These are phyloP conservation scores for Andrena chrysosceles DNA, from an alignment of 2,888 invertebrate species.

Conservation along the genomic window DNA sequence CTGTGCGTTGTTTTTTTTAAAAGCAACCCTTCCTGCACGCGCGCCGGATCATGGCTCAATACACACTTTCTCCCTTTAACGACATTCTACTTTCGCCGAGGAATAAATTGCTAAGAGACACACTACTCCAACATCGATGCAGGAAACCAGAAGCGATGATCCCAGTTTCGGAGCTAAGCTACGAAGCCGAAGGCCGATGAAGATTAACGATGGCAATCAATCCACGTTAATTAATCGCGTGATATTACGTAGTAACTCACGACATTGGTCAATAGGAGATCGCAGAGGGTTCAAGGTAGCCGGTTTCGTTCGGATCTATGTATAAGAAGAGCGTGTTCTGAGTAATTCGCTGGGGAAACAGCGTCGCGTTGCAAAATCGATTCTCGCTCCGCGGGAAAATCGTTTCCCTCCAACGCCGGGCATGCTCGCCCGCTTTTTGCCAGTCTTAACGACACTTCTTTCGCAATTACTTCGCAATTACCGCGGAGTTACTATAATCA, in stretches of 20 bases:
- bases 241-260: conserved; percentile 25
- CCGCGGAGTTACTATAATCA: conserved; percentile 36
- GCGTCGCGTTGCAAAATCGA: conserved; percentile 36
- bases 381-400: conserved; percentile 40
- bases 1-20: no score
- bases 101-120: not conserved
- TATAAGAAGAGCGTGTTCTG: conserved; percentile 15
- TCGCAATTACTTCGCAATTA: conserved; percentile 49
- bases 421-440: conserved; percentile 2
- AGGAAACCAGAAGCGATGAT: not conserved
- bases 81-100: no score
- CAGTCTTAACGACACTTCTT: conserved; percentile 38
- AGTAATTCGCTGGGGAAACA: conserved; percentile 52
- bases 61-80: no score
- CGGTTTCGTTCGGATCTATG: conserved; percentile 4
- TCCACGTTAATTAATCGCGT: conserved; percentile 21
- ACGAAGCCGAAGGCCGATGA: not conserved
- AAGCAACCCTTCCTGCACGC: no score
- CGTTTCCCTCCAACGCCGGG: conserved; percentile 4
- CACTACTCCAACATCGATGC: not conserved
- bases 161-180: not conserved
- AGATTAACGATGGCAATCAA: conserved; percentile 22
- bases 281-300: conserved; percentile 38
- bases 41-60: no score
- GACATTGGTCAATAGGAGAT: conserved; percentile 6